Evolutionary conservation across 2,113 vertebrate genomes (phyloP), one percentile per base, ranked within the genome.

Genomic region (Procavia capensis): DNA sequence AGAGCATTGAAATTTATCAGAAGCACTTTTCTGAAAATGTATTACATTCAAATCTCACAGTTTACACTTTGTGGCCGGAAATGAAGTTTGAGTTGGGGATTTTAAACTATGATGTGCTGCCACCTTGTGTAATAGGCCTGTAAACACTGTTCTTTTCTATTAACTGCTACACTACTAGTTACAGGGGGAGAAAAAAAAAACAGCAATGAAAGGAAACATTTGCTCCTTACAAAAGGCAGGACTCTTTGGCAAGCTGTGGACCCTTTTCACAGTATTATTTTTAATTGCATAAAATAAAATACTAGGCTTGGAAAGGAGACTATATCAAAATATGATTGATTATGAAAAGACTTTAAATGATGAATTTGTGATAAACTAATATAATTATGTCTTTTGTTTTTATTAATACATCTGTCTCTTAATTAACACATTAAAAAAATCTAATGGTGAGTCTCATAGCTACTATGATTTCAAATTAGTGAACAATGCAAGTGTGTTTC

Each of bases 61-160:
- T 61, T 88, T 61, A 57, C 27, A 81, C 9, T 50, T 16, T 24
- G 59, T 0, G 5, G 29, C 43, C 7, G n/a, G 29, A 36, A 45
- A 22, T 1, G 7, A 81, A 57, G 41, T 20, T 0, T 25, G 78
- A 63, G 66, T 39, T 70, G 64, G 16, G 64, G 76, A 85, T 68
- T 54, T 92, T 88, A 83, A 95, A 39, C 50, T 88, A 31, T 80
- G 5, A 39, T 57, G 68, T 97, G 83, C 97, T 95, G 97, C 97
- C 97, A 90, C 79, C 97, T 97, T 45, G 95, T 97, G 97, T 57
- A 10, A 78, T 1, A 3, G 25, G 34, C 9, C 19, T 93, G n/a
- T 86, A 91, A 92, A 31, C 39, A 66, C 79, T 24, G 47, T 25
- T 13, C 16, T 31, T 91, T 92, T 64, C 22, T 47, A 9, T 25